Base-by-base conservation (phyloP, 1,140 invertebrate species). In the Brachionus manjavacas region DNA sequence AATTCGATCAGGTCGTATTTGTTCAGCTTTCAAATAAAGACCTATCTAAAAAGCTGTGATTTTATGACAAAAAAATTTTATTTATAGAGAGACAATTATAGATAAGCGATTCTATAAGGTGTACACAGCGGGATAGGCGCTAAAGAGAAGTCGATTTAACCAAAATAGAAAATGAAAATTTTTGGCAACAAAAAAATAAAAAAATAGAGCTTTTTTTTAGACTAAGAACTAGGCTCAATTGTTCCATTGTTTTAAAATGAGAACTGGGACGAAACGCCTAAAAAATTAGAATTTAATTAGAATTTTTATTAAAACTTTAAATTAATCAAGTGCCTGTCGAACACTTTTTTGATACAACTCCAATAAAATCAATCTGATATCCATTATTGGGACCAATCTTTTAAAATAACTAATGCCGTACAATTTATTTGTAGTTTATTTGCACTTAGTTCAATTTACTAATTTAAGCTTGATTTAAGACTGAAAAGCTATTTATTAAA, bases 291-390 rank as follows among this genome's bases (percentile, higher is more conserved):
- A 20, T 60, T 60, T 60, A 60, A 60, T 60, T 60, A 60, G 52
- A 60, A 60, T 60, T 60, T 46, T 60, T 60, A 60, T 60, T 52
- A 52, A 60, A 60, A 60, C 6, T 60, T 60, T 20, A 60, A 60
- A 60, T 60, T 60, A 60, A 60, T 60, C 52, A 60, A 60, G 52
- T 60, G 52, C 52, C 52, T 60, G 52, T 60, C 52, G 52, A 60
- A 60, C 16, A 60, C 8, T 20, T 60, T 60, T 60, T 60, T 60
- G 52, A 60, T 60, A 60, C 52, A 23, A 23, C 52, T 60, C 20
- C 52, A 60, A 20, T 60, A 20, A 6, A 60, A 60, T 60, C 52
- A 60, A 60, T 60, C 52, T 60, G 16, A 23, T 60, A 60, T 60
- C 52, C 52, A 20, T 60, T 9, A 60, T 60, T 60, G n/a, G 52